phyloP scores from a whole-genome alignment of 1,140 invertebrate species.

The Globodera rostochiensis region DNA sequence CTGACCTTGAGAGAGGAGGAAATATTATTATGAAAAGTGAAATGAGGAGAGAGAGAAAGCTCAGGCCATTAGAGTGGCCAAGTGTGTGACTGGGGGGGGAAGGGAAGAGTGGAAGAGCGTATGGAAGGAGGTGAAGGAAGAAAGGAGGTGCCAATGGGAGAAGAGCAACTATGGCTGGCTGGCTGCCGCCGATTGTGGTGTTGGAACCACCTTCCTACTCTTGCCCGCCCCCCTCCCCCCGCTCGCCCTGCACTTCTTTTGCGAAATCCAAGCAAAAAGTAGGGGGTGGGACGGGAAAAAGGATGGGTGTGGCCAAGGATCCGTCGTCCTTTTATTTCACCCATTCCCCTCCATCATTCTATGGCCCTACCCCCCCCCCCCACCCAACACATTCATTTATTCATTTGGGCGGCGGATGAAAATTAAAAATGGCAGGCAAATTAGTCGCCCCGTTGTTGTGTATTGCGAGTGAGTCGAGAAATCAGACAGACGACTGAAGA shows the following conservation, averaged over 20 bases:
- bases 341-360: constrained; percentile 1
- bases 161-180: neutral
- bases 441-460: constrained; percentile 11
- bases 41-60: neutral
- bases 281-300: neutral
- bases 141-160: neutral
- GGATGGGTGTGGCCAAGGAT: constrained; percentile 4
- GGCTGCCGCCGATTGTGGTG: neutral
- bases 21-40: neutral
- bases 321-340: constrained; percentile 3
- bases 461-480: neutral
- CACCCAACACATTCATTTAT: constrained; percentile 4
- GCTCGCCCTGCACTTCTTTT: neutral
- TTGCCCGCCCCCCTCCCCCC: neutral
- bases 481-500: neutral
- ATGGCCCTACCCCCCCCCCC: neutral
- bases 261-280: constrained; percentile 8
- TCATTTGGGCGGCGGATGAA: neutral
- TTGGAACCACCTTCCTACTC: neutral
- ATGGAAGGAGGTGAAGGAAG: neutral
- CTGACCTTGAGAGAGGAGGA: neutral
- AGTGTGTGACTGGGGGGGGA: too few species aligned
- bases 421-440: constrained; percentile 21
- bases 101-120: neutral
- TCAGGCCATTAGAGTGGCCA: too few species aligned